phyloP scores from a whole-genome alignment of 1,140 invertebrate species.

The Eulimnadia texana region DNA sequence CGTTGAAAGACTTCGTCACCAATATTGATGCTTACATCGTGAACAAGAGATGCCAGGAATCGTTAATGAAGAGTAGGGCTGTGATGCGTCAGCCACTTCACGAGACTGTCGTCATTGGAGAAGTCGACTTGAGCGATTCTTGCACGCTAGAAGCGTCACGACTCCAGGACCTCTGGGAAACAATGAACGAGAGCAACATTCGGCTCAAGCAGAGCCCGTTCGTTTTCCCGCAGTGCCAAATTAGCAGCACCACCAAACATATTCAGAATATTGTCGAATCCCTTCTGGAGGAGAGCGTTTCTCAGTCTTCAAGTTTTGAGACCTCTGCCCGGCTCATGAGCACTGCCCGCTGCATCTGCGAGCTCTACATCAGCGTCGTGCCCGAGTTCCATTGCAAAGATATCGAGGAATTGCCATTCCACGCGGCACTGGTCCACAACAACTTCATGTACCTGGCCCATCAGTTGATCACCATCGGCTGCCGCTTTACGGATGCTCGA shows the following conservation, averaged over 20 bases:
- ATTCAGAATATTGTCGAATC: slow-evolving; percentile 51
- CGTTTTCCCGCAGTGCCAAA: slow-evolving; percentile 42
- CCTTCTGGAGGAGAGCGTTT: slow-evolving; percentile 49
- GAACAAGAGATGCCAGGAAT: slow-evolving; percentile 56
- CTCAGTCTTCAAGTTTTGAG: slow-evolving; percentile 14
- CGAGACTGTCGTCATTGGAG: slow-evolving; percentile 42
- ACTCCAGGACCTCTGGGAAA: slow-evolving; percentile 10
- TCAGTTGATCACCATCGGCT: slow-evolving; percentile 45
- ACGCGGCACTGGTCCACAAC: slow-evolving; percentile 80
- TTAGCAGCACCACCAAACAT: slow-evolving; percentile 41
- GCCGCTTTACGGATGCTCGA: slow-evolving; percentile 30
- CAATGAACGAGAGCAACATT: slow-evolving; percentile 12
- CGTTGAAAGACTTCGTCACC: slow-evolving; percentile 47
- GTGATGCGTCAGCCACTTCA: slow-evolving; percentile 72
- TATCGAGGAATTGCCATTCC: slow-evolving; percentile 65
- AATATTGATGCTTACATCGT: slow-evolving; percentile 65
- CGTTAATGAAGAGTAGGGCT: slow-evolving; percentile 47
- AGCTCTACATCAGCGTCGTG: slow-evolving; percentile 58
- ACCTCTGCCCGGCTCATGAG: slow-evolving; percentile 43
- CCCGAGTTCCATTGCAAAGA: slow-evolving; percentile 61
- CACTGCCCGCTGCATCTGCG: slow-evolving; percentile 55
- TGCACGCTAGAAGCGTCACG: background rate
- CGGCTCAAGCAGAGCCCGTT: slow-evolving; percentile 27
- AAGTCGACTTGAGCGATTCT: background rate
- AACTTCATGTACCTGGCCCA: slow-evolving; percentile 80